phyloP scores from a whole-genome alignment of 2,888 invertebrate species.

The Yponomeuta evonymella region DNA sequence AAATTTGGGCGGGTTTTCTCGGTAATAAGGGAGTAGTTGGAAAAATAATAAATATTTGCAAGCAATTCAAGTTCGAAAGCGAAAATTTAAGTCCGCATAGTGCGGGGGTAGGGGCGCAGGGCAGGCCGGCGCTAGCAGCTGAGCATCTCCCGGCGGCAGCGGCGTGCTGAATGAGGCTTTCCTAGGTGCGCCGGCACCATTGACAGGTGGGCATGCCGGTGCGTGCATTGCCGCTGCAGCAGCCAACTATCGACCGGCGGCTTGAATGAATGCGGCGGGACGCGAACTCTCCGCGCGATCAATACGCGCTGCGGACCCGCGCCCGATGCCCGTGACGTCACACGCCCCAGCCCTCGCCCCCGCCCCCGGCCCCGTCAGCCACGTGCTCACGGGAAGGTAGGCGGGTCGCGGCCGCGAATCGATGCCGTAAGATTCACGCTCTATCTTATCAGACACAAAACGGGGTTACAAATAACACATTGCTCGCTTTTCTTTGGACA shows the following conservation, averaged over 20 bases:
- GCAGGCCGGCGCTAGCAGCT: neutral
- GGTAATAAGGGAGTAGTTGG: too few species aligned
- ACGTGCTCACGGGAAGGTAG: slow-evolving; percentile 24
- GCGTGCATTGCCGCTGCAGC: slow-evolving; percentile 21
- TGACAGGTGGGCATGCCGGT: slow-evolving; percentile 7
- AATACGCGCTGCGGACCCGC: slow-evolving; percentile 39
- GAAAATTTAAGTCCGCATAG: too few species aligned
- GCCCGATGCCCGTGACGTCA: slow-evolving; percentile 45
- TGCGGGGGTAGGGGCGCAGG: neutral
- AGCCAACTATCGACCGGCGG: slow-evolving; percentile 29
- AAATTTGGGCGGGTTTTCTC: too few species aligned
- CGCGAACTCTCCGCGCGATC: slow-evolving; percentile 27
- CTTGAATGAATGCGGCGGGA: slow-evolving; percentile 37
- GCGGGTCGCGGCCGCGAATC: slow-evolving; percentile 33
- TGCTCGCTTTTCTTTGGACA: neutral
- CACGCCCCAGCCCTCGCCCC: slow-evolving; percentile 20
- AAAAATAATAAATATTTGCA: too few species aligned
- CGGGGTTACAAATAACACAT: neutral
- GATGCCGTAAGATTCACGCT: slow-evolving; percentile 25
- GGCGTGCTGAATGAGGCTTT: neutral
- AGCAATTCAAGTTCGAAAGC: too few species aligned
- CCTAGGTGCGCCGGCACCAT: neutral
- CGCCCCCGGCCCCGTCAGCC: slow-evolving; percentile 27
- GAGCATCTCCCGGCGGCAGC: neutral
- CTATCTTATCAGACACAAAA: neutral